phyloP scores from a whole-genome alignment of 2,113 vertebrate species.

The Apaloderma vittatum region DNA sequence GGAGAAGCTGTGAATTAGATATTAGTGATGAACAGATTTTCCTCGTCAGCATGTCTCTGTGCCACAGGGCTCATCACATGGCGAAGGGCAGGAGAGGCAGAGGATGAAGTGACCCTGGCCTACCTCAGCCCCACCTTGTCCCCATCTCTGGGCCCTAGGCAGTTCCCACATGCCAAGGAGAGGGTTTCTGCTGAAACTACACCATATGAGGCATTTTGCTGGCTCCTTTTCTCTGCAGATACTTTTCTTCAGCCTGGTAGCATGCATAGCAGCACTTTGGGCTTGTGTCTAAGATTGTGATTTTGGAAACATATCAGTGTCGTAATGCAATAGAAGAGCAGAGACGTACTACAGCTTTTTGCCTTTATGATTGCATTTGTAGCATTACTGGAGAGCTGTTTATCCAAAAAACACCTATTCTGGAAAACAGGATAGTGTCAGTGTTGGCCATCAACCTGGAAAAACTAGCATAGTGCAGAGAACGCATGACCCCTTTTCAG shows the following conservation, averaged over 20 bases:
- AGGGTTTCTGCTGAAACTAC: neutral
- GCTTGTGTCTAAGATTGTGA: neutral
- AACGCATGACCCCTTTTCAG: neutral
- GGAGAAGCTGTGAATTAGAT: neutral
- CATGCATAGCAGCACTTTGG: neutral
- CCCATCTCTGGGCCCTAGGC: neutral
- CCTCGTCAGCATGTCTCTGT: neutral
- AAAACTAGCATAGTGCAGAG: neutral
- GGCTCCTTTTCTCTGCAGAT: neutral
- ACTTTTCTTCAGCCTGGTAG: neutral
- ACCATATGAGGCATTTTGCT: neutral
- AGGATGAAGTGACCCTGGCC: neutral
- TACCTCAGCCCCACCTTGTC: neutral
- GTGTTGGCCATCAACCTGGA: neutral
- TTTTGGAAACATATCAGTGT: neutral
- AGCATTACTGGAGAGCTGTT: neutral
- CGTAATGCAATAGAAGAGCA: neutral
- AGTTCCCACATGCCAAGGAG: neutral
- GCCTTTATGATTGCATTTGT: neutral
- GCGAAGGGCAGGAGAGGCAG: neutral
- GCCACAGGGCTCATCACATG: neutral
- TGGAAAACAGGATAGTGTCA: neutral
- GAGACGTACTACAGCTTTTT: neutral
- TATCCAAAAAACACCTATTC: neutral
- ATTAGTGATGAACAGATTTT: neutral